Conservation (phyloP, 2,888 invertebrate genomes). For the Ophion slaviceki region DNA sequence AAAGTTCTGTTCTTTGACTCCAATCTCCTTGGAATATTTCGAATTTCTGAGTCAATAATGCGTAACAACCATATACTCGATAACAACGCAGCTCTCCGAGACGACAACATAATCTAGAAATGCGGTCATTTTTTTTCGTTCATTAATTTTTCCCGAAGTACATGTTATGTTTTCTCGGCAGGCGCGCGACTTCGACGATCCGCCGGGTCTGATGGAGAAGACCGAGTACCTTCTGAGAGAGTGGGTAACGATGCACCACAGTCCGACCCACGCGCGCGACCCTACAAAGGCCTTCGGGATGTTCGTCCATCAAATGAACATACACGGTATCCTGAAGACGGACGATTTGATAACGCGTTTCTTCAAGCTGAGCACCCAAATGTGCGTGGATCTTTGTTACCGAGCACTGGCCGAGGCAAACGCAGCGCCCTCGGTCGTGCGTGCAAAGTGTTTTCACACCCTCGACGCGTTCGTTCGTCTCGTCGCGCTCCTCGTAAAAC, state of each 20-base stretch:
- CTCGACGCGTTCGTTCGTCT: conserved; percentile 97
- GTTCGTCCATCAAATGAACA: conserved; percentile 98
- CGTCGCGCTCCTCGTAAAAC: conserved; percentile 97
- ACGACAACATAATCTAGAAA: not conserved
- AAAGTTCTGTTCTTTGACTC: too few relatives aligned
- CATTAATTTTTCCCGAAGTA: not conserved
- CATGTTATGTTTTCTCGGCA: conserved; percentile 76
- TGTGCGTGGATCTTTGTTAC: conserved; percentile 98
- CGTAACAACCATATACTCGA: too few relatives aligned
- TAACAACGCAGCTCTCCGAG: not conserved
- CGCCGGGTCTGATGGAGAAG: conserved; percentile 96
- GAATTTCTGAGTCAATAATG: too few relatives aligned
- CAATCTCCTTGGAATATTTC: too few relatives aligned
- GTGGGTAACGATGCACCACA: conserved; percentile 96
- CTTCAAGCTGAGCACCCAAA: conserved; percentile 97
- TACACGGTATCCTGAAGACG: conserved; percentile 97
- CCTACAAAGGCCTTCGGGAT: conserved; percentile 95
- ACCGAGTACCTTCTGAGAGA: conserved; percentile 97
- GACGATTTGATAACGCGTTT: conserved; percentile 99
- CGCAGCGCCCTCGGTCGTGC: conserved; percentile 87
- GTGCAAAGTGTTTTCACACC: conserved; percentile 97
- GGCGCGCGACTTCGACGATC: conserved; percentile 96
- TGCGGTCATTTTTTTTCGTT: not conserved
- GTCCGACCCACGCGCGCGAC: conserved; percentile 91
- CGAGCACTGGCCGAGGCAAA: conserved; percentile 91